These are phyloP conservation scores for Scotopteryx bipunctaria DNA, from an alignment of 2,888 invertebrate genomes.

Conservation along the genomic window DNA sequence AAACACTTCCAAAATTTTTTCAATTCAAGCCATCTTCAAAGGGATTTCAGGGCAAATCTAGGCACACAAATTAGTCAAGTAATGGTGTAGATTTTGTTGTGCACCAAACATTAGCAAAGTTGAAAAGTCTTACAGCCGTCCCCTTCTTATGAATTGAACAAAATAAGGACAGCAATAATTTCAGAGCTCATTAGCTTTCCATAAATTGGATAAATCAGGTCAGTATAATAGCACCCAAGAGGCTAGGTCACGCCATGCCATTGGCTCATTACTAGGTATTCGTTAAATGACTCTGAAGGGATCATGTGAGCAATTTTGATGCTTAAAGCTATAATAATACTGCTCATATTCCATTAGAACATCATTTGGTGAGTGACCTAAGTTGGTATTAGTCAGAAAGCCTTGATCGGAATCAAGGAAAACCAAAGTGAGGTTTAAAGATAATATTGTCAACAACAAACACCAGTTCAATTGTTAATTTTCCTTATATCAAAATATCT, in stretches of 20 bases:
- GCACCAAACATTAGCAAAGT: too few relatives aligned
- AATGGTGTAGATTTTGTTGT: too few relatives aligned
- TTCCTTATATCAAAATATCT: conserved; percentile 1
- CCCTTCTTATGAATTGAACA: too few relatives aligned
- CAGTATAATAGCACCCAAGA: background rate
- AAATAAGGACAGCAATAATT: too few relatives aligned
- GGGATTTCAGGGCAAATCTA: too few relatives aligned
- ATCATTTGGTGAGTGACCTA: background rate
- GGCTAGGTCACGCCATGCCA: background rate
- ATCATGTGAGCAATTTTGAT: background rate
- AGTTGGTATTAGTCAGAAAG: conserved; percentile 24
- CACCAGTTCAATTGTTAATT: conserved; percentile 9
- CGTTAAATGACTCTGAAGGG: background rate
- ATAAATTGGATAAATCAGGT: background rate
- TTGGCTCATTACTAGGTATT: conserved; percentile 6
- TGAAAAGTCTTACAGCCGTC: too few relatives aligned
- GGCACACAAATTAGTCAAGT: too few relatives aligned
- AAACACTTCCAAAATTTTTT: too few relatives aligned
- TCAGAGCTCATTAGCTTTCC: too few relatives aligned
- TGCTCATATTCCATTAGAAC: background rate
- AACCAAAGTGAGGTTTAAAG: background rate
- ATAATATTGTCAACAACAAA: conserved; percentile 9
- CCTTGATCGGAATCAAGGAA: conserved; percentile 28
- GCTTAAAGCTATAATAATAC: background rate
- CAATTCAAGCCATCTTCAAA: too few relatives aligned